A percentile compares a stretch with the other conserved stretches of the same genome.
Conservation (phyloP, 2,113 vertebrate species). For the Percopsis transmontana region DNA sequence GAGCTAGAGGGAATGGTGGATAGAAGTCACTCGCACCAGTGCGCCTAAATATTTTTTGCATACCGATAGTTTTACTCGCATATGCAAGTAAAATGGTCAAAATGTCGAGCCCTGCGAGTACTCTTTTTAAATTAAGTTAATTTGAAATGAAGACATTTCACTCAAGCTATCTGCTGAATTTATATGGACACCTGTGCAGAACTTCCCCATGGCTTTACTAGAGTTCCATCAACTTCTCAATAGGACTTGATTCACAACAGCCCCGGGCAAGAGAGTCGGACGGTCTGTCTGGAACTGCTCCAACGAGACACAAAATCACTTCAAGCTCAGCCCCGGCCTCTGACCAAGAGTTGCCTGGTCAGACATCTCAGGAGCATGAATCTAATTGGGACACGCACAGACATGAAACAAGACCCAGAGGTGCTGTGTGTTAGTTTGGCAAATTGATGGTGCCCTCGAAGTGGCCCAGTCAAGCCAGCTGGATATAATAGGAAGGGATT, state of each 20-base stretch:
- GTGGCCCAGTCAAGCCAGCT: constrained; percentile 36
- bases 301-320: constrained; percentile 49
- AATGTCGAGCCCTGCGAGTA: neutral
- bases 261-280: constrained; percentile 45
- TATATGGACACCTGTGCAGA: constrained; percentile 13
- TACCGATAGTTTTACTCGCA: no score
- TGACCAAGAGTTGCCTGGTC: constrained; percentile 39
- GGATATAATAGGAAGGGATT: constrained; percentile 25
- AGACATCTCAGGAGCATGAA: constrained; percentile 41
- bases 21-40: no score
- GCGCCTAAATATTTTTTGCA: no score
- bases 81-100: no score
- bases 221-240: constrained; percentile 58
- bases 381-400: constrained; percentile 27
- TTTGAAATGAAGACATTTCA: constrained; percentile 30
- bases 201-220: constrained; percentile 32
- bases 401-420: constrained; percentile 18
- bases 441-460: constrained; percentile 38
- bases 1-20: no score
- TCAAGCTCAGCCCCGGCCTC: constrained; percentile 31
- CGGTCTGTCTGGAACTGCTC: constrained; percentile 38
- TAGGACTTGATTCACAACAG: constrained; percentile 43
- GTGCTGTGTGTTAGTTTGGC: constrained; percentile 19
- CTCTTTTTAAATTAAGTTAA: neutral
- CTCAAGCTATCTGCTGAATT: constrained; percentile 14